phyloP scores from a whole-genome alignment of 2,113 vertebrate genomes.

The Epinephelus fuscoguttatus region DNA sequence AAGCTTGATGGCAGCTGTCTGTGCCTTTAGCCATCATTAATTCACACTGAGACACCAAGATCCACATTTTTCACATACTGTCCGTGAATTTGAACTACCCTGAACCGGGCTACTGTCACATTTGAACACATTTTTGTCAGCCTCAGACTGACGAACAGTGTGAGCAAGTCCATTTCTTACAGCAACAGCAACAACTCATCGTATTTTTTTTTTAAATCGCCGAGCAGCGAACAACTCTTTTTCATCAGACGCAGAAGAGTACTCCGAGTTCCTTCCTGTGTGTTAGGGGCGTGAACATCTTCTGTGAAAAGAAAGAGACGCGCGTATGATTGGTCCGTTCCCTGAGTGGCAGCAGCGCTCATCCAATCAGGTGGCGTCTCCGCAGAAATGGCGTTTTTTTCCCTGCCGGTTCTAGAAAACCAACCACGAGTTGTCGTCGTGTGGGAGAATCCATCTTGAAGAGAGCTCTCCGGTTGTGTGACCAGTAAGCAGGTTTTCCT shows the following conservation, averaged over 20 bases:
- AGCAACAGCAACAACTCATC: background rate
- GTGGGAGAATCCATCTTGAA: constrained; percentile 86
- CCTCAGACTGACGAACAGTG: too few species aligned
- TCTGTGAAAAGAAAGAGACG: constrained; percentile 16
- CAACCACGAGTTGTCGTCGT: constrained; percentile 84
- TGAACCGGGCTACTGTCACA: background rate
- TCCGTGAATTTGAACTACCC: background rate
- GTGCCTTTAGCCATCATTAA: background rate
- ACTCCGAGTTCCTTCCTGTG: constrained; percentile 54
- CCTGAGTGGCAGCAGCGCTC: constrained; percentile 42
- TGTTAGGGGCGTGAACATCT: constrained; percentile 41
- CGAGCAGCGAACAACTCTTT: background rate
- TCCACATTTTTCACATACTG: background rate
- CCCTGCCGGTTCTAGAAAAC: constrained; percentile 83
- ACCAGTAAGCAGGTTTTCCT: constrained; percentile 69
- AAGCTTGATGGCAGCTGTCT: background rate
- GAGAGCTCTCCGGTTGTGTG: constrained; percentile 79
- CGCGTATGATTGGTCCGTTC: constrained; percentile 46
- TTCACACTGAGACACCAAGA: background rate
- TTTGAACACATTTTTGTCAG: background rate
- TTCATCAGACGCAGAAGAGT: constrained; percentile 20
- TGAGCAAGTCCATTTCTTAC: too few species aligned
- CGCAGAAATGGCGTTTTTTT: constrained; percentile 62
- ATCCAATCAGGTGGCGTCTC: constrained; percentile 66
- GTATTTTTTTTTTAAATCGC: background rate